Evolutionary conservation across 92 coral and sea anemone genomes (phyloP), one percentile per base, ranked within the genome.

Genomic region (Umimayanthus chanpuru): DNA sequence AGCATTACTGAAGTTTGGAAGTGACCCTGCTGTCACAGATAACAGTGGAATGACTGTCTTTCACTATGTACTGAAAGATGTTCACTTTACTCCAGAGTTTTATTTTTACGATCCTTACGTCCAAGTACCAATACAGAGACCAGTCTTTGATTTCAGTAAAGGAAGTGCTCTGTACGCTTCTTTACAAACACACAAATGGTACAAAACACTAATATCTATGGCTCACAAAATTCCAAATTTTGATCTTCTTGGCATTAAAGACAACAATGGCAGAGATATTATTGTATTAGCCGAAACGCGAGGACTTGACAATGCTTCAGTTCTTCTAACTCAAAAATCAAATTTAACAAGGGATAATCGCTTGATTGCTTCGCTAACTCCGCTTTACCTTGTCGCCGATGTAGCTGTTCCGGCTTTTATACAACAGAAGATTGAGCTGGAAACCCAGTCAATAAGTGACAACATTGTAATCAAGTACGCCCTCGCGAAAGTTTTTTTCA

Each of bases 61-160:
- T 20, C 90, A 90, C 12, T 90, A 90, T 70, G 8, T 41, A 20
- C 86, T 86, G 15, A 86, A 86, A 56, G 73, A 90, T 39, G 47
- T 64, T 6, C 5, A 61, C 3, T 75, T 64, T 21, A 28, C 40
- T 20, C 83, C 79, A 5, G 5, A 2, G 0, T 77, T 36, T 32
- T 86, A 81, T 50, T 80, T 90, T 14, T 21, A 0, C 18, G 92
- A 90, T 58, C 67, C 77, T 38, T 90, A 86, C 67, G 90, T 47
- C 12, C 11, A 36, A 1, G 29, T 72, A 6, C 92, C 92, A 32
- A n/a, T 30, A 38, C 25, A 73, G 47, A 73, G 11, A 4, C 43
- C 41, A 73, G 43, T 38, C 23, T 73, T 73, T 16, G 77, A 73
- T 4, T 73, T 73, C 0, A 32, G 43, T 23, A 36, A 36, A 8